These are phyloP conservation scores for Indicator indicator DNA, from an alignment of 2,113 vertebrate species.

Conservation along the genomic window DNA sequence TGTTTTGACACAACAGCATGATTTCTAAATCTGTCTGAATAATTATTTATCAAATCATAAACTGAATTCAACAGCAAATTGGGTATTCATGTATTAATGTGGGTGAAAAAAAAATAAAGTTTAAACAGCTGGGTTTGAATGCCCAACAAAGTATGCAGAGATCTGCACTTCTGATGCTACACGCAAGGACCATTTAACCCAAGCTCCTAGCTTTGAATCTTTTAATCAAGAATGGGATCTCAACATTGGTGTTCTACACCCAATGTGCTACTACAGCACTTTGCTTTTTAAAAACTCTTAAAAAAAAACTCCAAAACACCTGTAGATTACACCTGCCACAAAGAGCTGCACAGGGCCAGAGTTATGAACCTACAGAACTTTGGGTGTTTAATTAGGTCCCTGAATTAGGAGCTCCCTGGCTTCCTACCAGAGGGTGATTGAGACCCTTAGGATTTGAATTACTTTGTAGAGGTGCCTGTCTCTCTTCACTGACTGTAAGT, in stretches of 20 bases:
- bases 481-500: neutral
- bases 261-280: neutral
- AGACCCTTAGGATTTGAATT: neutral
- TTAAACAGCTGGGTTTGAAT: neutral
- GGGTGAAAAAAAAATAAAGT: neutral
- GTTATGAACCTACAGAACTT: neutral
- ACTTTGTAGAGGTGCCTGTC: neutral
- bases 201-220: neutral
- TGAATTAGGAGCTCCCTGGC: neutral
- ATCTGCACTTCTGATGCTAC: neutral
- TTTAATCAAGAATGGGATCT: neutral
- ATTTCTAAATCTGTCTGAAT: constrained; percentile 11
- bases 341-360: neutral
- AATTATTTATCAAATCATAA: constrained; percentile 22
- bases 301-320: neutral
- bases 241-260: neutral
- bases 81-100: neutral
- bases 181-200: neutral
- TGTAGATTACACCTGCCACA: neutral
- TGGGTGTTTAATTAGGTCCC: neutral
- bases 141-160: neutral
- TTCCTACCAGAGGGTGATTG: neutral
- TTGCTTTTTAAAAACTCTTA: neutral
- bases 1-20: constrained; percentile 25
- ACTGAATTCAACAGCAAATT: neutral